Evolutionary conservation across 2,113 vertebrate genomes (phyloP), one percentile per base, ranked within the genome.

Genomic region (Piprites chloris): DNA sequence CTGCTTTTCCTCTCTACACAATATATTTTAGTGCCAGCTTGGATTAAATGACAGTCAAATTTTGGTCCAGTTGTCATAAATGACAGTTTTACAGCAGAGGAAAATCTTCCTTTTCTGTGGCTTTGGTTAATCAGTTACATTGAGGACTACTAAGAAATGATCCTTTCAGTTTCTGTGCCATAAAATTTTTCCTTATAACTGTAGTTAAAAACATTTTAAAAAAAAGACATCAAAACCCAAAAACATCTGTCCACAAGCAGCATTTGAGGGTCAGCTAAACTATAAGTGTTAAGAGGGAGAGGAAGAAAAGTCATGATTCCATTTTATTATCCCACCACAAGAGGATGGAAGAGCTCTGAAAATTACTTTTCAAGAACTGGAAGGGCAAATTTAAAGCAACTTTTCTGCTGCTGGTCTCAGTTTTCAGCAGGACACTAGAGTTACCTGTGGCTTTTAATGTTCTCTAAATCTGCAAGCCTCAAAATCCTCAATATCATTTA

Each of bases 341-440:
- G 93, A 95, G 89, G 81, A 96, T 95, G 50, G 81, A 96, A 96
- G 91, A 76, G 63, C n/a, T 89, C 82, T 96, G 89, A 91, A 93
- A 91, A 95, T 89, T 93, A 58, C n/a, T 76, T 78, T 72, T 58
- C 8, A 16, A 22, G 67, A 85, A 20, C 30, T 58, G 33, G 32
- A 79, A 83, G 71, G 74, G 46, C 63, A 96, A 91, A 89, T 83
- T 58, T 11, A 85, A 79, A 69, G 14, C 15, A 65, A 50, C 14
- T 58, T 82, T 1, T 0, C 22, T 33, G 17, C 32, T 72, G 14
- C 19, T 72, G 7, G 12, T 49, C 12, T 80, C 9, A 0, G 37
- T 88, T 88, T 93, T 88, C 33, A 67, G 5, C 16, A 53, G 28
- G 24, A 15, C 88, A 66, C 28, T 32, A 79, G 17, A 35, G 32